Evolutionary conservation across 2,113 vertebrate species (phyloP).

Genomic region (Callipepla squamata): DNA sequence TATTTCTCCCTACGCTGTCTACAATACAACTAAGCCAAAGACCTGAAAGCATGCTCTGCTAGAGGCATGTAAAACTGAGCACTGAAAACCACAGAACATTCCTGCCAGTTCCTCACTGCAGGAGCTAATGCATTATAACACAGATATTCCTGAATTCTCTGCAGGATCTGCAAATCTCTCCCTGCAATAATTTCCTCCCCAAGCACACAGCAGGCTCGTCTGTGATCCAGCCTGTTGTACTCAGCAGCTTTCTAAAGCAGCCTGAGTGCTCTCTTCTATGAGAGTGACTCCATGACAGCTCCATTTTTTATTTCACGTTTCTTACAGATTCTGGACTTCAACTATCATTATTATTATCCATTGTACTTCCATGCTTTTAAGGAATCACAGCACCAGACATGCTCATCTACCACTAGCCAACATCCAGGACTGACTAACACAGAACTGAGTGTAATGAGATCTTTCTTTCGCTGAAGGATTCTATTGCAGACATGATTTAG

Average conservation of each 20-base stretch:
- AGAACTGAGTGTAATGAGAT: neutral
- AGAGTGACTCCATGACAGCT: neutral
- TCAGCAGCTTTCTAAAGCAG: neutral
- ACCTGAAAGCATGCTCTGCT: neutral
- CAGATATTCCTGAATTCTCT: conserved; percentile 41
- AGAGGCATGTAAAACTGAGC: conserved; percentile 20
- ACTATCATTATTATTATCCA: neutral
- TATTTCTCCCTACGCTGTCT: conserved; percentile 1
- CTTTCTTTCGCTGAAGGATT: neutral
- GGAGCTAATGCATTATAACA: conserved; percentile 41
- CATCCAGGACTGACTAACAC: neutral
- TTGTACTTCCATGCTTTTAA: neutral
- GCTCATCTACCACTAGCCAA: neutral
- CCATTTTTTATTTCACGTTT: neutral
- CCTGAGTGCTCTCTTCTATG: neutral
- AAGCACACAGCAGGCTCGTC: neutral
- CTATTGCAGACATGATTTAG: neutral
- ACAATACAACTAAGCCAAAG: conserved; percentile 22
- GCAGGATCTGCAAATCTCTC: conserved; percentile 51
- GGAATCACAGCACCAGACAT: neutral
- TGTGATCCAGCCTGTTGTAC: neutral
- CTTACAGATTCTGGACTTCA: conserved; percentile 20
- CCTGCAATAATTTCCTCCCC: neutral
- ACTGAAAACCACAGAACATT: conserved; percentile 3
- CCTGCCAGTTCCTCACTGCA: conserved; percentile 41